phyloP scores from a whole-genome alignment of 2,888 invertebrate species.

The Cephus nigrinus region DNA sequence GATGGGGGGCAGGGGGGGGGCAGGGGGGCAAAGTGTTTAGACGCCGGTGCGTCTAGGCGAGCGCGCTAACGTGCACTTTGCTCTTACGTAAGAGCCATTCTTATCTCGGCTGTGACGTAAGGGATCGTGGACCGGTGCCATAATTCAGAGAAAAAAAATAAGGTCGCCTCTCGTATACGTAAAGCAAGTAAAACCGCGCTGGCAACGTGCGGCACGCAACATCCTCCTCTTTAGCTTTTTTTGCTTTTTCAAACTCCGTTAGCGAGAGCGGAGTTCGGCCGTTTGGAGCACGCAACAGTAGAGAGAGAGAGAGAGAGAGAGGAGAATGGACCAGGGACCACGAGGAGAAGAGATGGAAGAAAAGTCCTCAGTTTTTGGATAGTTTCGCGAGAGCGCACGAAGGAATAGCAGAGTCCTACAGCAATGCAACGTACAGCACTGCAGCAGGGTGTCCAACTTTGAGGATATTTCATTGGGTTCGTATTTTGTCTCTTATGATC shows the following conservation, averaged over 20 bases:
- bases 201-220: conserved; percentile 1
- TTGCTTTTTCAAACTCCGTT: conserved; percentile 6
- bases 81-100: conserved; percentile 32
- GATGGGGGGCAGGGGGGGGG: conserved; percentile 10
- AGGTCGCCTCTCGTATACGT: conserved; percentile 32
- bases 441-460: no score
- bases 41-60: conserved; percentile 35
- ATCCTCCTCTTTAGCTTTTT: conserved; percentile 22
- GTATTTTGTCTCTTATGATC: no score
- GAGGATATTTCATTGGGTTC: no score
- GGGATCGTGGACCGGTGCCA: conserved; percentile 41
- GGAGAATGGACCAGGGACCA: conserved; percentile 6
- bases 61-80: conserved; percentile 7
- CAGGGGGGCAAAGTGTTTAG: conserved; percentile 24
- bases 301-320: conserved; percentile 11
- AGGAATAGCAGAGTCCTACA: no score
- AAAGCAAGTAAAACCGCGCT: conserved; percentile 20
- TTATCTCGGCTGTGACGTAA: conserved; percentile 31
- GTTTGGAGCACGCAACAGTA: conserved; percentile 1
- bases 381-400: no score
- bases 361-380: no score
- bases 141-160: conserved; percentile 40
- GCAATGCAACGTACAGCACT: no score
- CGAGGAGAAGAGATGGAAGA: no score
- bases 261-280: conserved; percentile 10